Conservation (phyloP, 35 echinoderm and acorn worm genomes). For the Heliocidaris tuberculata region DNA sequence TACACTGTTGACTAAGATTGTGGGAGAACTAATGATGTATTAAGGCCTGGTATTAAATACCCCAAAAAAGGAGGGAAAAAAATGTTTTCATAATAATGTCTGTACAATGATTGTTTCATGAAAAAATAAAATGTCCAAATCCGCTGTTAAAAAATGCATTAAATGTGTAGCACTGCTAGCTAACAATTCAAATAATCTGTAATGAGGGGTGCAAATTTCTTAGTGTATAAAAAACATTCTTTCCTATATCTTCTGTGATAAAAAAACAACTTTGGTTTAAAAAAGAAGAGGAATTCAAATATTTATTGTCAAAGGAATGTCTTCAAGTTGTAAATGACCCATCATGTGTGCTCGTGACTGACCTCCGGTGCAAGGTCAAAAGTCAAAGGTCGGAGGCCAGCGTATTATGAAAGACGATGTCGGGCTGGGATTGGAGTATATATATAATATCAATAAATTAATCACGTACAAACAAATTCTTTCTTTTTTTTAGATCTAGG, state of each 20-base stretch:
- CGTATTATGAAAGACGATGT: slow-evolving; percentile 49
- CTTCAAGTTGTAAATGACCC: slow-evolving; percentile 26
- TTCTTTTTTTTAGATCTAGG: slow-evolving; percentile 33
- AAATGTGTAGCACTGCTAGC: background rate
- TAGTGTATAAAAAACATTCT: background rate
- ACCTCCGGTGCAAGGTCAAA: slow-evolving; percentile 35
- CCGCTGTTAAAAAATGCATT: background rate
- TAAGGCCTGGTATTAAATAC: slow-evolving; percentile 32
- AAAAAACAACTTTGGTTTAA: slow-evolving; percentile 44
- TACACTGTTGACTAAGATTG: background rate
- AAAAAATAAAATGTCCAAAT: slow-evolving; percentile 19
- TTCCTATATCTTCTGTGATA: slow-evolving; percentile 4
- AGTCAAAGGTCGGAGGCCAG: slow-evolving; percentile 43
- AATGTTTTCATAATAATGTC: slow-evolving; percentile 9
- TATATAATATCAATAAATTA: slow-evolving; percentile 57
- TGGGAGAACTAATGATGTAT: background rate
- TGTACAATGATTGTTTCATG: slow-evolving; percentile 26
- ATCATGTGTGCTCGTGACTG: slow-evolving; percentile 40
- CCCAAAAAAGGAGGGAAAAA: background rate
- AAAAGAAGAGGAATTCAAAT: slow-evolving; percentile 24
- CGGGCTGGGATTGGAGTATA: slow-evolving; percentile 50
- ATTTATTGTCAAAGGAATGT: slow-evolving; percentile 47
- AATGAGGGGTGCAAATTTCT: background rate
- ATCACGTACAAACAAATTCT: slow-evolving; percentile 37
- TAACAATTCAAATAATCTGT: background rate